Evolutionary conservation across 2,888 invertebrate genomes (phyloP).

Genomic region (Watsonalla binaria): DNA sequence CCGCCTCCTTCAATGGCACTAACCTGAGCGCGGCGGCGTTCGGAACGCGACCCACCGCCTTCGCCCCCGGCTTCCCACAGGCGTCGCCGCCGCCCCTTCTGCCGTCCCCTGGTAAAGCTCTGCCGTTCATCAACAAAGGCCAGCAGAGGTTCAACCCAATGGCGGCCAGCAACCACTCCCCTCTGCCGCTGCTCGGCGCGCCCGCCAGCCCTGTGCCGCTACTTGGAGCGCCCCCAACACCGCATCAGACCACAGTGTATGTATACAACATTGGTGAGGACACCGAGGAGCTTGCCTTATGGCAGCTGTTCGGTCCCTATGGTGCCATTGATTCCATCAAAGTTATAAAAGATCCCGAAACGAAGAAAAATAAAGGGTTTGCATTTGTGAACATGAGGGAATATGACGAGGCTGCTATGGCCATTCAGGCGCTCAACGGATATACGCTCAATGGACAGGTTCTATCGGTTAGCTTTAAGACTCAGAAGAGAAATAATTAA

Average conservation of each 20-base stretch:
- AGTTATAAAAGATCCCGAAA: conserved; percentile 76
- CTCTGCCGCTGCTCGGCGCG: conserved; percentile 65
- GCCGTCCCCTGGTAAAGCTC: conserved; percentile 72
- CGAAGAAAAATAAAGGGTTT: conserved; percentile 77
- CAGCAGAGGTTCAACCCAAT: conserved; percentile 74
- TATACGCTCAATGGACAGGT: conserved; percentile 78
- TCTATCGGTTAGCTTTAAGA: conserved; percentile 78
- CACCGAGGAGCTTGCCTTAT: conserved; percentile 72
- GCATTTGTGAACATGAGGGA: conserved; percentile 77
- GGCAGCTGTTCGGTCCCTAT: conserved; percentile 76
- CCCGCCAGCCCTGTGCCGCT: conserved; percentile 69
- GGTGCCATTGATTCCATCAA: conserved; percentile 77
- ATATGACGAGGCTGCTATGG: conserved; percentile 76
- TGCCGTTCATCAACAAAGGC: conserved; percentile 74
- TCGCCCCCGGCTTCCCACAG: conserved; percentile 64
- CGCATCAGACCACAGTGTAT: conserved; percentile 74
- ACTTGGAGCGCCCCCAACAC: conserved; percentile 54
- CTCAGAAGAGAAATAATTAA: conserved; percentile 74
- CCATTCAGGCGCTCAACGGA: conserved; percentile 75
- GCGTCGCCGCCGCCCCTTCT: conserved; percentile 69
- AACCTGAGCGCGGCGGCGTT: conserved; percentile 60
- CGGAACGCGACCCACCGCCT: conserved; percentile 57
- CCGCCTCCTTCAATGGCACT: conserved; percentile 61
- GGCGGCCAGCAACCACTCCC: conserved; percentile 68
- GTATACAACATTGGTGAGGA: conserved; percentile 77